Percentiles rank a stretch among this genome's conserved stretches.
Conservation (phyloP, 2,113 vertebrate genomes). For the Chiloscyllium plagiosum region DNA sequence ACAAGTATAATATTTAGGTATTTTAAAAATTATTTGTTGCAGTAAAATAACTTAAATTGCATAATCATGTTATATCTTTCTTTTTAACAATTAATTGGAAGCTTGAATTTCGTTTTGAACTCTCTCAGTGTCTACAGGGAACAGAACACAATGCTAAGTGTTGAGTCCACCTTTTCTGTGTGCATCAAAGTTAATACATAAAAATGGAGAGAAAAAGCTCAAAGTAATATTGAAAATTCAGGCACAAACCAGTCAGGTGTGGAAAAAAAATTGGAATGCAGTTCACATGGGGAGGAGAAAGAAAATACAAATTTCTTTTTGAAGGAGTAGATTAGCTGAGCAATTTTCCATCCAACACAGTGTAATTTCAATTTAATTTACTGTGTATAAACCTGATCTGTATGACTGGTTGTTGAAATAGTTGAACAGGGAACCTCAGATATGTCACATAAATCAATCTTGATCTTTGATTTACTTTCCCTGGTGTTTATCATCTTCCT, state of each 20-base stretch:
- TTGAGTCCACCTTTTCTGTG: background rate
- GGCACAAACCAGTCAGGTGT: constrained; percentile 44
- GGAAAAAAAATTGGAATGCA: constrained; percentile 44
- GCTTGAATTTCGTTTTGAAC: background rate
- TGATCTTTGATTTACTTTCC: constrained; percentile 62
- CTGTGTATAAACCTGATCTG: constrained; percentile 58
- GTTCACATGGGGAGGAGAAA: constrained; percentile 40
- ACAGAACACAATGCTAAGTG: background rate
- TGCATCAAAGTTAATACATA: background rate
- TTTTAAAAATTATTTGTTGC: background rate
- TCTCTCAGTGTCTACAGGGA: background rate
- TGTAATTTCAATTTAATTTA: constrained; percentile 54
- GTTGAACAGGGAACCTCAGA: constrained; percentile 55
- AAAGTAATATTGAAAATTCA: constrained; percentile 40
- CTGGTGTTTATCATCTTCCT: constrained; percentile 49
- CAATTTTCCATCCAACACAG: constrained; percentile 49
- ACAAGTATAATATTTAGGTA: background rate
- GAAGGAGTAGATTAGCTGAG: constrained; percentile 44
- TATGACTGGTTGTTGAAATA: constrained; percentile 61
- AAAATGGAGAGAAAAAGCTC: background rate
- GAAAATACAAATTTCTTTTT: constrained; percentile 49
- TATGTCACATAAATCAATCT: constrained; percentile 67
- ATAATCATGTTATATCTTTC: background rate
- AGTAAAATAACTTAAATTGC: background rate
- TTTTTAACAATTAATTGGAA: background rate